Conservation (phyloP, 2,888 invertebrate genomes). For the Scaptomyza reducta region DNA sequence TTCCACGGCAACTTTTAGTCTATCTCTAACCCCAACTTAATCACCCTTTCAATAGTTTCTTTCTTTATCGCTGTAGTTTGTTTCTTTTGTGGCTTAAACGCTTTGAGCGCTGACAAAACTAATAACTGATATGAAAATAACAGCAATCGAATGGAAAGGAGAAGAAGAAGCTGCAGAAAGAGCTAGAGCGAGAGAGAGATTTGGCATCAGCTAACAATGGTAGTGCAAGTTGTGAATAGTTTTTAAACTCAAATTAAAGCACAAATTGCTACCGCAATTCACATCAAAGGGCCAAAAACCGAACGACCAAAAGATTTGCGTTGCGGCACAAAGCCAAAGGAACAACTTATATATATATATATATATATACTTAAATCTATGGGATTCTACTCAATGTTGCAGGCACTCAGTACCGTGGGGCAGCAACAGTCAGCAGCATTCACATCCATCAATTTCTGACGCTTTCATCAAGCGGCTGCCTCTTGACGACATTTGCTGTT, state of each 20-base stretch:
- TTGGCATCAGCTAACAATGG: slow-evolving; percentile 56
- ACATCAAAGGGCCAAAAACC: slow-evolving; percentile 69
- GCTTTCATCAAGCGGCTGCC: slow-evolving; percentile 79
- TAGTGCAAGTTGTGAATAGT: slow-evolving; percentile 68
- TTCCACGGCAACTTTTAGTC: too few relatives aligned
- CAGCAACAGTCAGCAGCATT: slow-evolving; percentile 44
- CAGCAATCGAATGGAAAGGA: slow-evolving; percentile 50
- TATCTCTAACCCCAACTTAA: too few relatives aligned
- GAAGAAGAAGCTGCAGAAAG: not conserved
- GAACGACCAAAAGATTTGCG: slow-evolving; percentile 76
- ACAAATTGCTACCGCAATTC: slow-evolving; percentile 77
- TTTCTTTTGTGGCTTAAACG: slow-evolving; percentile 31
- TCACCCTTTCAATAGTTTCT: not conserved
- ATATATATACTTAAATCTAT: slow-evolving; percentile 14
- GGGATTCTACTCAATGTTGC: slow-evolving; percentile 17
- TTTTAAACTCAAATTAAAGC: slow-evolving; percentile 80
- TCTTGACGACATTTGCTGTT: slow-evolving; percentile 56
- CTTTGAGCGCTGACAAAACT: slow-evolving; percentile 44
- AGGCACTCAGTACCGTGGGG: slow-evolving; percentile 9
- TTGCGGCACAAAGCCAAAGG: slow-evolving; percentile 68
- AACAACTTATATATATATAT: not conserved
- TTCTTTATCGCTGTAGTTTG: not conserved
- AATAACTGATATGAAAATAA: slow-evolving; percentile 66
- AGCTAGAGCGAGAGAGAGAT: not conserved
- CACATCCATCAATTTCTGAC: slow-evolving; percentile 83